Conservation (phyloP, 2,888 invertebrate genomes). For the Cantharis lateralis region DNA sequence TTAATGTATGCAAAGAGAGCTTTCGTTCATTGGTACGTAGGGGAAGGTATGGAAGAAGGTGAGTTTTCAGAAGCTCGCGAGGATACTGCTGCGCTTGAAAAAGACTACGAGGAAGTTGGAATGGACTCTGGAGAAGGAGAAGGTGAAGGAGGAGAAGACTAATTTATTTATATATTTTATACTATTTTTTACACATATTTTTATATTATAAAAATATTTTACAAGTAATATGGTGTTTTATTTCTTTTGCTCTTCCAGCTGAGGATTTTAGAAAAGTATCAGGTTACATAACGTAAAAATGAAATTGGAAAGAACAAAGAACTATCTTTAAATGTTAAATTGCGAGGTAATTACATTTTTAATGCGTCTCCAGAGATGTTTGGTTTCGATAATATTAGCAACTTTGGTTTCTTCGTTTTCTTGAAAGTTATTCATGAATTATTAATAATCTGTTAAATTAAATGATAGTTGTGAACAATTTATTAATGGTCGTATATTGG, state of each 20-base stretch:
- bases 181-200: too few relatives aligned
- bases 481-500: too few relatives aligned
- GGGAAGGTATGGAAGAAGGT: conserved; percentile 60
- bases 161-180: too few relatives aligned
- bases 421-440: neutral
- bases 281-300: too few relatives aligned
- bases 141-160: neutral
- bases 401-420: neutral
- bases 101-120: neutral
- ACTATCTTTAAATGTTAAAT: too few relatives aligned
- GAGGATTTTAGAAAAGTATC: too few relatives aligned
- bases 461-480: neutral
- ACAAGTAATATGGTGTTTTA: too few relatives aligned
- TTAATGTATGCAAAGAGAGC: conserved; percentile 72
- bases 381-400: neutral
- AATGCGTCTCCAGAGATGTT: neutral
- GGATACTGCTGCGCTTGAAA: conserved; percentile 43
- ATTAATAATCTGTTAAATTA: neutral
- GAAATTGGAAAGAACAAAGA: too few relatives aligned
- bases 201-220: too few relatives aligned
- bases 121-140: neutral
- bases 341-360: too few relatives aligned
- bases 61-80: conserved; percentile 63
- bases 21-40: conserved; percentile 69
- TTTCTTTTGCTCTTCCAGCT: too few relatives aligned